phyloP scores from a whole-genome alignment of 2,888 invertebrate genomes.

The Andrena minutula region DNA sequence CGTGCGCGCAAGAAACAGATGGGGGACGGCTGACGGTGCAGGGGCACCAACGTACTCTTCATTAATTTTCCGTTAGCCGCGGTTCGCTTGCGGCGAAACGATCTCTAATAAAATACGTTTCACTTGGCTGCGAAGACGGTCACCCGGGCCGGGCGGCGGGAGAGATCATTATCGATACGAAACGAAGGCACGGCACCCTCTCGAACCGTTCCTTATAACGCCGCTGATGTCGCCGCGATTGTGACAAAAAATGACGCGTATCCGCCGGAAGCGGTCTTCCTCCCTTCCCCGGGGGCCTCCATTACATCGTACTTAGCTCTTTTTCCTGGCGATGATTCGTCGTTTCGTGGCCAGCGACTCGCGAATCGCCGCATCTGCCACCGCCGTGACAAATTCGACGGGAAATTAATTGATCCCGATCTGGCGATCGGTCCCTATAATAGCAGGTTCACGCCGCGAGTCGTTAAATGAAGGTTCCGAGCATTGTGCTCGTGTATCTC shows the following conservation, averaged over 20 bases:
- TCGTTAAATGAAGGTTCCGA: not conserved
- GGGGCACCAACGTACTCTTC: constrained; percentile 54
- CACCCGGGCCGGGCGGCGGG: constrained; percentile 82
- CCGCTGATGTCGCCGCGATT: constrained; percentile 83
- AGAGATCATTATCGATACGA: constrained; percentile 84
- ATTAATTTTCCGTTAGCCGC: constrained; percentile 65
- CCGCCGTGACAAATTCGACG: constrained; percentile 70
- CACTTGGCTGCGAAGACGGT: constrained; percentile 52
- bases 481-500: not conserved
- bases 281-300: constrained; percentile 71
- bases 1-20: constrained; percentile 55
- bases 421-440: constrained; percentile 48
- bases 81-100: constrained; percentile 53
- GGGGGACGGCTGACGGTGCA: constrained; percentile 45
- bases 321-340: constrained; percentile 79
- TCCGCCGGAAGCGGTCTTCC: constrained; percentile 83
- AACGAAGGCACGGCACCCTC: constrained; percentile 75
- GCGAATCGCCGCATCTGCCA: constrained; percentile 74
- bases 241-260: constrained; percentile 85
- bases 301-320: constrained; percentile 81
- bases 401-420: constrained; percentile 76
- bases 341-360: constrained; percentile 67
- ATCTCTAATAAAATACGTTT: constrained; percentile 55
- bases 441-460: constrained; percentile 19
- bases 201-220: constrained; percentile 76